Percentiles rank a stretch among this genome's conserved stretches.
phyloP scores from a whole-genome alignment of 1,140 invertebrate genomes.

The Scaptomyza hsui region DNA sequence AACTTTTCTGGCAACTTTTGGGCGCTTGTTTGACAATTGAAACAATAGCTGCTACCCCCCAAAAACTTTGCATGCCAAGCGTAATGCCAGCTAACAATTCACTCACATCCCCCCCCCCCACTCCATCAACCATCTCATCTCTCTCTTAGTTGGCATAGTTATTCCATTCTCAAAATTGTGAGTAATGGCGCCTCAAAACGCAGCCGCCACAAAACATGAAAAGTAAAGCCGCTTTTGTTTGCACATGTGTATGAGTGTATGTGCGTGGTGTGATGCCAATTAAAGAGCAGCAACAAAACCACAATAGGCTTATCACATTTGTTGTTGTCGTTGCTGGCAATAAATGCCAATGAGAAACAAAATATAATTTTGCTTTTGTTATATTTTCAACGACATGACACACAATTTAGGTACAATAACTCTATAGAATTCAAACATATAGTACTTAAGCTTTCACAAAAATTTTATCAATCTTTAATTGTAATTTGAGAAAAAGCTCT shows the following conservation, averaged over 20 bases:
- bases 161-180: slow-evolving; percentile 55
- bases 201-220: slow-evolving; percentile 73
- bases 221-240: slow-evolving; percentile 76
- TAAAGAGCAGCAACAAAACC: slow-evolving; percentile 62
- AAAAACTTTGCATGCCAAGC: slow-evolving; percentile 30
- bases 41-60: slow-evolving; percentile 50
- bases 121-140: neutral
- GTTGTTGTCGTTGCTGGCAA: slow-evolving; percentile 38
- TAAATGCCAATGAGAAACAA: slow-evolving; percentile 54
- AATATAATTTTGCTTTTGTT: slow-evolving; percentile 42
- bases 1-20: slow-evolving; percentile 53
- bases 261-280: slow-evolving; percentile 57
- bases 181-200: slow-evolving; percentile 81
- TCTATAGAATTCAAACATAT: too few relatives aligned
- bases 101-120: neutral
- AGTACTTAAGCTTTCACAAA: too few relatives aligned
- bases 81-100: slow-evolving; percentile 53
- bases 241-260: slow-evolving; percentile 22
- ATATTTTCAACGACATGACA: too few relatives aligned
- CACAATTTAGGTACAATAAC: too few relatives aligned
- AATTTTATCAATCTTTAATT: neutral
- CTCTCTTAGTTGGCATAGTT: neutral
- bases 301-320: slow-evolving; percentile 76
- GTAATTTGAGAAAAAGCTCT: neutral
- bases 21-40: slow-evolving; percentile 64